Percentiles rank a stretch among this genome's conserved stretches.
These are phyloP conservation scores for Troides aeacus DNA, from an alignment of 2,888 invertebrate genomes.

Conservation along the genomic window DNA sequence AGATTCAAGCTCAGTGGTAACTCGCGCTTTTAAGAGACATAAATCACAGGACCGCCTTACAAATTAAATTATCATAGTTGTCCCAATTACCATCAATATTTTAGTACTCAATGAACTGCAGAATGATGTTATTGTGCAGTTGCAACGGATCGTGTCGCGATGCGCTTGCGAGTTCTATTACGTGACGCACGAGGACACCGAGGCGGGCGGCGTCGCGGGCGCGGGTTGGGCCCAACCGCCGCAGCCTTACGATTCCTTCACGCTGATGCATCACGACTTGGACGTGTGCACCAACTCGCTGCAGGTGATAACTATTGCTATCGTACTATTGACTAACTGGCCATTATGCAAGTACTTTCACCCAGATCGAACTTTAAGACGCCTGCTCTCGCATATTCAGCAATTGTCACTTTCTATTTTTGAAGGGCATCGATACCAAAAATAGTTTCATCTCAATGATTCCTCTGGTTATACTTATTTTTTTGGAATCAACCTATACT, in stretches of 20 bases:
- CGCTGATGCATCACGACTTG: constrained; percentile 98
- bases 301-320: constrained; percentile 73
- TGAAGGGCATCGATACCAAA: too few relatives aligned
- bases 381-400: too few relatives aligned
- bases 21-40: too few relatives aligned
- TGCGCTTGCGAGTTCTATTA: constrained; percentile 99
- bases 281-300: constrained; percentile 98
- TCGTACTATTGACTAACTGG: too few relatives aligned
- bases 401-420: too few relatives aligned
- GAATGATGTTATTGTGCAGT: constrained; percentile 61
- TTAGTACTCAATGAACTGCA: too few relatives aligned
- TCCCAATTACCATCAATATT: too few relatives aligned
- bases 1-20: too few relatives aligned
- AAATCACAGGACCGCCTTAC: too few relatives aligned
- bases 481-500: neutral
- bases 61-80: too few relatives aligned
- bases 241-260: constrained; percentile 95
- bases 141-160: constrained; percentile 97
- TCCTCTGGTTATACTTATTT: neutral
- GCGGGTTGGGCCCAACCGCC: constrained; percentile 90
- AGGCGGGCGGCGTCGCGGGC: constrained; percentile 63
- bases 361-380: too few relatives aligned
- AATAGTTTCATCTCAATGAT: neutral
- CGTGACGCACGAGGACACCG: constrained; percentile 92
- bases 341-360: too few relatives aligned